A percentile compares a stretch with the other conserved stretches of the same genome.
These are phyloP conservation scores for Sebastes wilsoni DNA, from an alignment of 2,797 vertebrate species.

Conservation along the genomic window DNA sequence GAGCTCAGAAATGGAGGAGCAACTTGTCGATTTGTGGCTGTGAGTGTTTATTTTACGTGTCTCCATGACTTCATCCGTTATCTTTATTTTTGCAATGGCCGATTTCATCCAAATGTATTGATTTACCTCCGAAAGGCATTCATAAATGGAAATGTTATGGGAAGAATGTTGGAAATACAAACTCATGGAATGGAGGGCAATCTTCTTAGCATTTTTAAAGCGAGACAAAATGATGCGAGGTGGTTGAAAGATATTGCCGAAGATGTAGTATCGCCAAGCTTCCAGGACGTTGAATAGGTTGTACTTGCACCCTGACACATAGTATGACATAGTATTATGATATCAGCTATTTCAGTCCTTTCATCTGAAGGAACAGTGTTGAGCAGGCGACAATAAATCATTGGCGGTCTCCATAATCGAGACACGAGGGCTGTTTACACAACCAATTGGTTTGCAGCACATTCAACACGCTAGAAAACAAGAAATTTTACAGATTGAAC, in stretches of 20 bases:
- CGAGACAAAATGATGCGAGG: neutral
- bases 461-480: conserved; percentile 3
- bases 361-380: neutral
- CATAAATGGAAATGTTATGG: neutral
- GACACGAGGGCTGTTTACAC: conserved; percentile 10
- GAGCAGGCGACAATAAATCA: neutral
- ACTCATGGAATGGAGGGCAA: neutral
- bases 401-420: conserved; percentile 1
- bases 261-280: neutral
- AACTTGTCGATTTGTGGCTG: too few relatives aligned
- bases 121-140: neutral
- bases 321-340: neutral
- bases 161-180: neutral
- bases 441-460: conserved; percentile 16
- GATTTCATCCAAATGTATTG: neutral
- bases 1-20: too few relatives aligned
- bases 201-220: neutral
- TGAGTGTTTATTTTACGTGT: too few relatives aligned
- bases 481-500: conserved; percentile 24
- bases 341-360: neutral
- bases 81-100: neutral
- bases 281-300: neutral
- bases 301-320: neutral
- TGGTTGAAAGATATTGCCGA: neutral
- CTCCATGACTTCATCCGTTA: too few relatives aligned